Evolutionary conservation across 2,113 vertebrate genomes (phyloP).

Genomic region (Narcine bancroftii): DNA sequence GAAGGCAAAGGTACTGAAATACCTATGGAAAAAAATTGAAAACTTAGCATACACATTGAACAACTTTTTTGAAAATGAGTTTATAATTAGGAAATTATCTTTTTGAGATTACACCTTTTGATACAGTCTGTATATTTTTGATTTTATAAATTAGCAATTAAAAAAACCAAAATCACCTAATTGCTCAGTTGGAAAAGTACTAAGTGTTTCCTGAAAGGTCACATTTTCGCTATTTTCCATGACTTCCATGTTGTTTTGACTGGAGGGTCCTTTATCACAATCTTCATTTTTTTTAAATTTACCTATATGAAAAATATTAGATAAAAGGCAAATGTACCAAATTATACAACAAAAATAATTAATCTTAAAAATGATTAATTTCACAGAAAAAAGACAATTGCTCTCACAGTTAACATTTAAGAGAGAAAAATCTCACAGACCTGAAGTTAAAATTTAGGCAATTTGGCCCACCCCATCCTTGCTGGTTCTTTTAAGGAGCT

Average conservation of each 20-base stretch:
- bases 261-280: constrained; percentile 55
- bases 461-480: not conserved
- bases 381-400: not conserved
- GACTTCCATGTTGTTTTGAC: constrained; percentile 50
- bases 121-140: not conserved
- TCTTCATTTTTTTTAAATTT: constrained; percentile 67
- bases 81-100: not conserved
- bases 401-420: not conserved
- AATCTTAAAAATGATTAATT: not conserved
- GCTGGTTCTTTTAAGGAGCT: not conserved
- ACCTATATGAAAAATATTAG: constrained; percentile 56
- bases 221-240: not conserved
- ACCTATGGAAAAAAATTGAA: not conserved
- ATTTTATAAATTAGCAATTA: not conserved
- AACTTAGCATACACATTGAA: not conserved
- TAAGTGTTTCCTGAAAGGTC: not conserved
- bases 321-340: not conserved
- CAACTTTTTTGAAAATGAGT: too few relatives aligned
- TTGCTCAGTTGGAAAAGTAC: constrained; percentile 8
- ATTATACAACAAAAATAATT: not conserved
- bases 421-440: not conserved
- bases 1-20: not conserved
- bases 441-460: not conserved
- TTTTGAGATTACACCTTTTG: not conserved
- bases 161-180: constrained; percentile 6